These are phyloP conservation scores for Sinocyclocheilus grahami DNA, from an alignment of 2,113 vertebrate genomes.

Conservation along the genomic window DNA sequence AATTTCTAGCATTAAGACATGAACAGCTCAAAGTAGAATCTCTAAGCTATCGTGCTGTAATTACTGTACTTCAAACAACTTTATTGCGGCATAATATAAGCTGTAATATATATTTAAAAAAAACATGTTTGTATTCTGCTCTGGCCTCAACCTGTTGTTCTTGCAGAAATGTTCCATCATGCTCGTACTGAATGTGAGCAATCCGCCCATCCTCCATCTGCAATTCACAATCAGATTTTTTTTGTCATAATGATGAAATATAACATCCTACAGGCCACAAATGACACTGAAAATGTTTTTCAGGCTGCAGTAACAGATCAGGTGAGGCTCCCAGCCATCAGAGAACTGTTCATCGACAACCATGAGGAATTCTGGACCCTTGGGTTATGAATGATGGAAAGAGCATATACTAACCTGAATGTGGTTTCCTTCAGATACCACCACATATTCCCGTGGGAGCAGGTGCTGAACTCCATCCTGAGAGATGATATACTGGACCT, in stretches of 20 bases:
- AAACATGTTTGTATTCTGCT: neutral
- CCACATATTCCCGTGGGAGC: constrained; percentile 94
- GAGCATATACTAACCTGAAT: constrained; percentile 84
- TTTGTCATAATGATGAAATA: neutral
- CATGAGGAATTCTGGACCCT: neutral
- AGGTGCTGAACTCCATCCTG: constrained; percentile 90
- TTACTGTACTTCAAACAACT: neutral
- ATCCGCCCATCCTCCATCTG: constrained; percentile 95
- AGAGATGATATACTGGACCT: constrained; percentile 98
- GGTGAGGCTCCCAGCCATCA: neutral
- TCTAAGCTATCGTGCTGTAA: neutral
- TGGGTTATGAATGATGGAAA: neutral
- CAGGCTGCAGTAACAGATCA: neutral
- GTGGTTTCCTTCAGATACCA: constrained; percentile 91
- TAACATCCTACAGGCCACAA: neutral
- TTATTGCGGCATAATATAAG: neutral
- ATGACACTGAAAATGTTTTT: neutral
- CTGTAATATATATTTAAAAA: neutral
- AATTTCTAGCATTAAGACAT: neutral
- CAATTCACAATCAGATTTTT: constrained; percentile 16
- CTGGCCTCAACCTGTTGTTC: constrained; percentile 83
- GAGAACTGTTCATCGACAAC: neutral
- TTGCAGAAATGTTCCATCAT: constrained; percentile 83
- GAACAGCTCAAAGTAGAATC: neutral
- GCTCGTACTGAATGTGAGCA: constrained; percentile 93